Percentiles rank a stretch among this genome's conserved stretches.
These are phyloP conservation scores for Chrysolina haemoptera DNA, from an alignment of 2,888 invertebrate genomes.

Conservation along the genomic window DNA sequence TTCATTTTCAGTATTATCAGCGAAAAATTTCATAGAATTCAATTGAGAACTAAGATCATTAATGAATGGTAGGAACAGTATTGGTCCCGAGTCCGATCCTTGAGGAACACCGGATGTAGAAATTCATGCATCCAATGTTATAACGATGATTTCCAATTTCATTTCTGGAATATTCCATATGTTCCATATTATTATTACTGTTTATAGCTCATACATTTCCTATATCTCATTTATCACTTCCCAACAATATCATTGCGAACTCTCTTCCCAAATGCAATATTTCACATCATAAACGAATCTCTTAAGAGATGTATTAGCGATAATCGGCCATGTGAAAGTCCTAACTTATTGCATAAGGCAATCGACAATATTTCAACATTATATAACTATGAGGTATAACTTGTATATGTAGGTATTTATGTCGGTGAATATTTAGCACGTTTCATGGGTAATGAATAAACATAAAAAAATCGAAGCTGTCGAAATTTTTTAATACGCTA, in stretches of 20 bases:
- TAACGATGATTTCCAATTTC: too few species aligned
- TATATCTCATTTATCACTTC: too few species aligned
- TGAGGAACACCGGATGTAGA: too few species aligned
- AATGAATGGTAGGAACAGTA: too few species aligned
- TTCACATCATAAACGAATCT: background rate
- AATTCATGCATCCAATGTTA: too few species aligned
- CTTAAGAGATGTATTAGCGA: background rate
- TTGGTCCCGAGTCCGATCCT: too few species aligned
- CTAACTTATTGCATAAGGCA: background rate
- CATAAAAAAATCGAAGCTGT: slow-evolving; percentile 25
- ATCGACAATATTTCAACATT: slow-evolving; percentile 2
- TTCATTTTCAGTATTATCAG: too few species aligned
- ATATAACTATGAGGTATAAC: slow-evolving; percentile 13
- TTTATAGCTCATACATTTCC: too few species aligned
- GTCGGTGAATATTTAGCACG: slow-evolving; percentile 25
- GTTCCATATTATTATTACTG: too few species aligned
- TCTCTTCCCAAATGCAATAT: background rate
- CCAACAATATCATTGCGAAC: background rate
- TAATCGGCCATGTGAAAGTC: slow-evolving; percentile 12
- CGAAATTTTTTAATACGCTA: background rate
- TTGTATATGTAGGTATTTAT: slow-evolving; percentile 24
- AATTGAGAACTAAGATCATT: too few species aligned
- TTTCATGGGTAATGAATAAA: slow-evolving; percentile 31
- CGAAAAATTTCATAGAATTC: too few species aligned
- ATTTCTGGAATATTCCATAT: too few species aligned